These are phyloP conservation scores for Mongoloraphidia duomilia DNA, from an alignment of 2,888 invertebrate species.

Conservation along the genomic window DNA sequence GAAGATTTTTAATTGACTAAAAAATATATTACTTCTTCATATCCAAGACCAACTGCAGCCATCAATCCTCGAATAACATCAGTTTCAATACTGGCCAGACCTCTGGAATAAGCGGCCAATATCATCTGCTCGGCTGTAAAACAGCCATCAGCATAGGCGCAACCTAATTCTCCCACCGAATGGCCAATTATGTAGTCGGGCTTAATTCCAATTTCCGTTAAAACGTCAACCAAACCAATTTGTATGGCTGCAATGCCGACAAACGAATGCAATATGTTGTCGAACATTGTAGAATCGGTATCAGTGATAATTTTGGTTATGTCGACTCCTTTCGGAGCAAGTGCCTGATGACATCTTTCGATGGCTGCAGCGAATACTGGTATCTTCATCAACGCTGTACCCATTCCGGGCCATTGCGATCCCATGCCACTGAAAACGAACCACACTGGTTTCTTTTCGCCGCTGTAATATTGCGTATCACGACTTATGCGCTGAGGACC, in stretches of 20 bases:
- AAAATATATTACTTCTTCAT: slow-evolving; percentile 31
- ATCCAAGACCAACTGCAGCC: slow-evolving; percentile 70
- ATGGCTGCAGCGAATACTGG: slow-evolving; percentile 52
- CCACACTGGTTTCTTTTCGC: slow-evolving; percentile 40
- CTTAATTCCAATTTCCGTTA: slow-evolving; percentile 43
- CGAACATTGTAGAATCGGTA: slow-evolving; percentile 40
- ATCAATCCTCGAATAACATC: slow-evolving; percentile 62
- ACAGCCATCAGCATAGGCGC: slow-evolving; percentile 89
- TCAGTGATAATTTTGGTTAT: slow-evolving; percentile 44
- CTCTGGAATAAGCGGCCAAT: slow-evolving; percentile 69
- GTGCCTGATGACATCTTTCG: slow-evolving; percentile 35
- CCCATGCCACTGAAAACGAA: slow-evolving; percentile 65
- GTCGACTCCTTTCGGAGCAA: slow-evolving; percentile 45
- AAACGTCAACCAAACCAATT: slow-evolving; percentile 51
- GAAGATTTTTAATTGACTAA: not conserved
- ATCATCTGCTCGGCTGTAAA: slow-evolving; percentile 79
- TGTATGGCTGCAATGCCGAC: slow-evolving; percentile 44
- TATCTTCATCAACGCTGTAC: slow-evolving; percentile 46
- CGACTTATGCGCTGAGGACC: too few species aligned
- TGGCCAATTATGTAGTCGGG: slow-evolving; percentile 73
- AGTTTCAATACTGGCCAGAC: slow-evolving; percentile 57
- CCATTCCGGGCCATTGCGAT: slow-evolving; percentile 58
- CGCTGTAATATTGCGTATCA: too few species aligned
- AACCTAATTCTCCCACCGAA: slow-evolving; percentile 88
- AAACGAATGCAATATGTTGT: slow-evolving; percentile 54